Evolutionary conservation across 2,888 invertebrate species (phyloP).

Genomic region (Hydrotaea diabolus): DNA sequence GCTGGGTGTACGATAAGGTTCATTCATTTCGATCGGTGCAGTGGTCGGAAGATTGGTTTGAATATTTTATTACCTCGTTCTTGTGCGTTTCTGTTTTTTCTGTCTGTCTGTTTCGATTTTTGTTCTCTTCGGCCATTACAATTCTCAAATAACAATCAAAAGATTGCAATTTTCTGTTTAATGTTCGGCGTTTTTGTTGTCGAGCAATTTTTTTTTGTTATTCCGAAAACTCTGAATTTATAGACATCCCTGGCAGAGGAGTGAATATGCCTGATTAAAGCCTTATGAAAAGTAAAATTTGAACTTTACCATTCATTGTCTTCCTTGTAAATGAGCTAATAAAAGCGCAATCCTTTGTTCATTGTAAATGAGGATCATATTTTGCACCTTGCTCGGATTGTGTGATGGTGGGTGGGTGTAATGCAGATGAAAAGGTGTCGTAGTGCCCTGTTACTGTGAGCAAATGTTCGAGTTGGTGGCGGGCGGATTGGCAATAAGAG

Average conservation of each 20-base stretch:
- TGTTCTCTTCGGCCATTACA: not conserved
- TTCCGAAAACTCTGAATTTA: constrained; percentile 5
- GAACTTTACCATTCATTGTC: constrained; percentile 35
- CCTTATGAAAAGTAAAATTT: constrained; percentile 10
- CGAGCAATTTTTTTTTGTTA: not conserved
- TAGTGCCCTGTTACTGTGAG: not conserved
- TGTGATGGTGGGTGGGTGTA: not conserved
- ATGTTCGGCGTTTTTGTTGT: not conserved
- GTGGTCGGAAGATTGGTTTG: constrained; percentile 15
- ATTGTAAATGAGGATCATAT: not conserved
- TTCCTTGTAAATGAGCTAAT: constrained; percentile 25
- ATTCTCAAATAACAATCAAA: constrained; percentile 14
- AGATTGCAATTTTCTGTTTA: constrained; percentile 19
- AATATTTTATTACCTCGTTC: constrained; percentile 23
- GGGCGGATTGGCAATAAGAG: not conserved
- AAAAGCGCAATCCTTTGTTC: not conserved
- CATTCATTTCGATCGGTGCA: not conserved
- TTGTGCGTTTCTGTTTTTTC: not conserved
- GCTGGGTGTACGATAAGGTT: not conserved
- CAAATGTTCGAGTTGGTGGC: not conserved
- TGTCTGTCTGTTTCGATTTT: not conserved
- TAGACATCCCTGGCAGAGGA: not conserved
- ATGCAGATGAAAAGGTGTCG: not conserved
- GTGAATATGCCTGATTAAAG: constrained; percentile 22
- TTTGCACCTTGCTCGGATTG: not conserved